Conservation (phyloP, 2,797 vertebrate species). For the Vipera latastei region DNA sequence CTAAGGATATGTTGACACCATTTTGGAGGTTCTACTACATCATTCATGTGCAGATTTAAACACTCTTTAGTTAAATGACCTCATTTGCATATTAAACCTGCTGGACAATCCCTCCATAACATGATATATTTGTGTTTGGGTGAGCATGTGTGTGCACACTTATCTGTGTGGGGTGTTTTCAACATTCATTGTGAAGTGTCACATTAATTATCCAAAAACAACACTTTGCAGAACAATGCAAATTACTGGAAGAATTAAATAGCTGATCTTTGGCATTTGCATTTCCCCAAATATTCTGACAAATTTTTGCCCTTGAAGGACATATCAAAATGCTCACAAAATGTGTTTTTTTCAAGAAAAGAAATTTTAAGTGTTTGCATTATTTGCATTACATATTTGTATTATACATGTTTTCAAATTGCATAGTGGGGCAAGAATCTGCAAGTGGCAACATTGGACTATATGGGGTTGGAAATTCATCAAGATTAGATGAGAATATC, state of each 20-base stretch:
- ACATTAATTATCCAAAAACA: background rate
- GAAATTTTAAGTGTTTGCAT: background rate
- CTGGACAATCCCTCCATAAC: background rate
- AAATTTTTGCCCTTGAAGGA: background rate
- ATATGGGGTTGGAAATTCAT: background rate
- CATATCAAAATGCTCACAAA: background rate
- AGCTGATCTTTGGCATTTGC: background rate
- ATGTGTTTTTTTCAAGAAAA: background rate
- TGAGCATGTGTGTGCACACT: background rate
- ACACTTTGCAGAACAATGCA: background rate
- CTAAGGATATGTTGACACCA: background rate
- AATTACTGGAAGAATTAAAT: background rate
- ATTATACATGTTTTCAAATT: background rate
- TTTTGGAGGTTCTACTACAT: background rate
- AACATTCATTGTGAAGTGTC: background rate
- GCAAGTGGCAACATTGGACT: background rate
- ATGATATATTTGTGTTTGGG: background rate
- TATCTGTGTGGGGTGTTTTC: background rate
- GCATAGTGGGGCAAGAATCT: background rate
- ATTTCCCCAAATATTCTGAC: background rate
- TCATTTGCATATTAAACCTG: background rate
- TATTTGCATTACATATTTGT: background rate
- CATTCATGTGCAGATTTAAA: background rate
- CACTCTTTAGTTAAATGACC: background rate
- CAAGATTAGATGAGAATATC: background rate